Base-by-base conservation (phyloP, 2,888 invertebrate genomes). In the Hemistola chrysoprasaria region DNA sequence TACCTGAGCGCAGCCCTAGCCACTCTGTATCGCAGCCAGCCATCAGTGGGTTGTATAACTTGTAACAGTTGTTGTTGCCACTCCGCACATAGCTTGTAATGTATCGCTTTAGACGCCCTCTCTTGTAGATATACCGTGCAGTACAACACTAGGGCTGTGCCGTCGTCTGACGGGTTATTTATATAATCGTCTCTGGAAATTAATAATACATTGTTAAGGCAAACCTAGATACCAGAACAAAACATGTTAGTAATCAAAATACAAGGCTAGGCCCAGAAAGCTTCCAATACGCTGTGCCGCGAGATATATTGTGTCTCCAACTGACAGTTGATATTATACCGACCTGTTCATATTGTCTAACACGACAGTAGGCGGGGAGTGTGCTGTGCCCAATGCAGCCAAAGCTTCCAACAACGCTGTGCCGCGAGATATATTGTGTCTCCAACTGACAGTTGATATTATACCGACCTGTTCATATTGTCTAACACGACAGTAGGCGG, bases 21-120 rank as follows among this genome's bases (percentile, higher is more conserved):
- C 27, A 98, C 94, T 50, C 96, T 91, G 74, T 97, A 98, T 62
- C 95, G 93, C 3, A 94, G 93, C 96, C 97, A 97, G 1, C 93
- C 91, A 62, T 95, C 93, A 0, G 93, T 91, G 6, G 78, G 80
- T 0, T 68, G 64, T 1, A 72, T 56, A 28, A 59, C 49, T 8
- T 36, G 46, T 39, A 92, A 81, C 29, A 96, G 89, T 1, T 90
- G 88, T 30, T 87, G 78, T 56, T 79, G 69, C 85, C 87, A 86
- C 1, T 50, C 24, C 1, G 46, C 40, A 23, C 51, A 55, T 29
- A 78, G 53, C 34, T 51, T 63, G 50, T 91, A 89, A 1, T 84
- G 78, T 6, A 93, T 92, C 80, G 94, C 93, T 28, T 92, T 91
- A 0, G 93, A 93, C 4, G 93, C 92, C 2, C 95, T 90, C 47